Percentiles rank a stretch among this genome's conserved stretches.
These are phyloP conservation scores for Hylaeus volcanicus DNA, from an alignment of 1,140 invertebrate genomes.

Conservation along the genomic window DNA sequence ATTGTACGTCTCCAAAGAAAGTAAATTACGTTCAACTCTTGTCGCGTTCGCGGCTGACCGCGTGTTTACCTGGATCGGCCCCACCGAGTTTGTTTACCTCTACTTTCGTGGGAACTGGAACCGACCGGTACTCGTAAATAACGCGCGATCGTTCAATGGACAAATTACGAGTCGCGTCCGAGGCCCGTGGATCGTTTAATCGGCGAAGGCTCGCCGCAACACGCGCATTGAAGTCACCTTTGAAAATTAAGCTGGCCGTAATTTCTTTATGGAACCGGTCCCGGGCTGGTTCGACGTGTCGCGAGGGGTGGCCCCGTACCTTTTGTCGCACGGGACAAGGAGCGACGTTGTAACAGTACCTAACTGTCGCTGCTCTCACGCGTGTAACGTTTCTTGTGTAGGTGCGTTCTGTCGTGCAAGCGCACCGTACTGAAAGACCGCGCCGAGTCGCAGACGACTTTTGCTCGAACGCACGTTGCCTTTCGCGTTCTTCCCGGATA, in stretches of 20 bases:
- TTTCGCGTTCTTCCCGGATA: neutral
- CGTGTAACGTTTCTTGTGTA: slow-evolving; percentile 37
- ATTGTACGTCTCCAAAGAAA: too few species aligned
- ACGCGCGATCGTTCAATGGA: neutral
- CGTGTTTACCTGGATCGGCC: too few species aligned
- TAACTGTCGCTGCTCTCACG: slow-evolving; percentile 31
- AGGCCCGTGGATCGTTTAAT: neutral
- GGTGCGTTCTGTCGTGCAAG: neutral
- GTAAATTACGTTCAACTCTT: too few species aligned
- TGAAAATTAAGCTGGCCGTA: slow-evolving; percentile 42
- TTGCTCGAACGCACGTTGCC: neutral
- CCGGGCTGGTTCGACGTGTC: slow-evolving; percentile 11
- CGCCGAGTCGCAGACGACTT: slow-evolving; percentile 10
- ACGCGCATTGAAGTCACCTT: slow-evolving; percentile 6
- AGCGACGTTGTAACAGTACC: slow-evolving; percentile 37
- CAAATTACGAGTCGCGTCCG: neutral
- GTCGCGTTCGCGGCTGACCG: too few species aligned
- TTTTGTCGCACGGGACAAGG: slow-evolving; percentile 21
- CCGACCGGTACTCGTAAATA: too few species aligned
- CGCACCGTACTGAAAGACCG: slow-evolving; percentile 7
- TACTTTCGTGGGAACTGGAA: too few species aligned
- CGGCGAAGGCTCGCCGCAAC: slow-evolving; percentile 15
- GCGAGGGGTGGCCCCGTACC: slow-evolving; percentile 24
- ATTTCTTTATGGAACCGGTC: slow-evolving; percentile 44
- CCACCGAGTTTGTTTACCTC: too few species aligned